phyloP scores from a whole-genome alignment of 2,797 vertebrate species.

The Mormyrus proboscirostris region DNA sequence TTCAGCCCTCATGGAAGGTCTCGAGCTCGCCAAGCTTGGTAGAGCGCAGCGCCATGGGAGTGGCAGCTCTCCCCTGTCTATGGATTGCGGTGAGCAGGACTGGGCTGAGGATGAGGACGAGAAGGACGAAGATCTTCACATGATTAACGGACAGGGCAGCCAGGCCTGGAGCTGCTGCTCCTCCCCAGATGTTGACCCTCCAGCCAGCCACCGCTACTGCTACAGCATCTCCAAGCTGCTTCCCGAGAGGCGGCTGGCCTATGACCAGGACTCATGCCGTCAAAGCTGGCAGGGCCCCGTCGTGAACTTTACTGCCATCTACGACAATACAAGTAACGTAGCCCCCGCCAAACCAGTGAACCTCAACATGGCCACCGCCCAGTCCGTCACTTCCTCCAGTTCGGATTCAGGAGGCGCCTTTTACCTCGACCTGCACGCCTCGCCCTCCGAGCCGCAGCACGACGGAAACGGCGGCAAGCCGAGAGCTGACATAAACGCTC shows the following conservation, averaged over 20 bases:
- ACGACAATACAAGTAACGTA: constrained; percentile 81
- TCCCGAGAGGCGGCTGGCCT: constrained; percentile 75
- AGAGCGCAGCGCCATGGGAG: constrained; percentile 60
- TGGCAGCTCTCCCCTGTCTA: constrained; percentile 75
- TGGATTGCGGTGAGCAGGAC: constrained; percentile 77
- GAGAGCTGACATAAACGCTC: constrained; percentile 58
- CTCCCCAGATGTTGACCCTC: constrained; percentile 41
- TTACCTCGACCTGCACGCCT: constrained; percentile 88
- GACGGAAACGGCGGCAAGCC: constrained; percentile 44
- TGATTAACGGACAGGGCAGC: constrained; percentile 56
- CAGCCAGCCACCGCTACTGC: constrained; percentile 64
- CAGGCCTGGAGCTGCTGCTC: constrained; percentile 66
- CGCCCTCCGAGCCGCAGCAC: constrained; percentile 70
- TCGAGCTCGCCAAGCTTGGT: constrained; percentile 69
- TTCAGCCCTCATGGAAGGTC: constrained; percentile 51
- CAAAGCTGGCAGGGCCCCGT: constrained; percentile 90
- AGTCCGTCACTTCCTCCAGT: constrained; percentile 72
- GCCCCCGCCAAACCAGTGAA: constrained; percentile 62
- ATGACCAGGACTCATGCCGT: constrained; percentile 88
- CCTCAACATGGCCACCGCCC: constrained; percentile 67
- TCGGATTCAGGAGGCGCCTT: constrained; percentile 73
- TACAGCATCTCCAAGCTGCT: constrained; percentile 63
- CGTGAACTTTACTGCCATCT: constrained; percentile 94
- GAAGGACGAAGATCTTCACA: constrained; percentile 64
- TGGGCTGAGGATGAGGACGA: constrained; percentile 66